phyloP scores from a whole-genome alignment of 1,140 invertebrate genomes.

The Cydia splendana region DNA sequence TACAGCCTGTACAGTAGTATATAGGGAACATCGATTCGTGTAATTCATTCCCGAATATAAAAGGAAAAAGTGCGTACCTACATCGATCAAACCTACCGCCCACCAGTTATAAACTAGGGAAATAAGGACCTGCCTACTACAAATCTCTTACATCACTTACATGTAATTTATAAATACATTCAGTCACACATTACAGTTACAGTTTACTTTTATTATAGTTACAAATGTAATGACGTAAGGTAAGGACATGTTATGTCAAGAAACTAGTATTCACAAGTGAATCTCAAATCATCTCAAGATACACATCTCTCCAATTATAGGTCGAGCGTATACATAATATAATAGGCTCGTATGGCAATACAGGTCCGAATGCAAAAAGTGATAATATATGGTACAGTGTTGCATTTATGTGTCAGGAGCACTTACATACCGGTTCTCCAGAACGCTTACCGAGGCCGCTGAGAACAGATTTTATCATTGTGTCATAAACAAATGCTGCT shows the following conservation, averaged over 20 bases:
- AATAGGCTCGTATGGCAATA: not conserved
- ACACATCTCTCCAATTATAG: not conserved
- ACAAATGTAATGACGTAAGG: not conserved
- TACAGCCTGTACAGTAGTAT: too few relatives aligned
- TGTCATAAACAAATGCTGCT: constrained; percentile 20
- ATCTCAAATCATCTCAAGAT: not conserved
- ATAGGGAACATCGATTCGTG: not conserved
- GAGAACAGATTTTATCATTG: constrained; percentile 9
- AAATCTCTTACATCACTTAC: not conserved
- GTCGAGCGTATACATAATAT: not conserved
- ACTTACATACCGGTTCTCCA: constrained; percentile 28
- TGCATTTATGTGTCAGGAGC: constrained; percentile 22
- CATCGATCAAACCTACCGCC: too few relatives aligned
- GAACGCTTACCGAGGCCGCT: constrained; percentile 1
- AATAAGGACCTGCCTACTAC: not conserved
- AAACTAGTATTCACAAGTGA: not conserved
- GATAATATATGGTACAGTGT: not conserved
- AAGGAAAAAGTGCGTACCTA: not conserved
- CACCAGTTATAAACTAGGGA: too few relatives aligned
- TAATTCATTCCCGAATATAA: not conserved
- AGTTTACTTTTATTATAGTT: not conserved
- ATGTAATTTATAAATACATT: not conserved
- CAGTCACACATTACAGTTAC: not conserved
- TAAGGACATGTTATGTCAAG: not conserved
- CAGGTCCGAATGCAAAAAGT: constrained; percentile 12